Percentiles rank a stretch among this genome's conserved stretches.
Conservation (phyloP, 2,113 vertebrate genomes). For the Psephotus haematonotus region DNA sequence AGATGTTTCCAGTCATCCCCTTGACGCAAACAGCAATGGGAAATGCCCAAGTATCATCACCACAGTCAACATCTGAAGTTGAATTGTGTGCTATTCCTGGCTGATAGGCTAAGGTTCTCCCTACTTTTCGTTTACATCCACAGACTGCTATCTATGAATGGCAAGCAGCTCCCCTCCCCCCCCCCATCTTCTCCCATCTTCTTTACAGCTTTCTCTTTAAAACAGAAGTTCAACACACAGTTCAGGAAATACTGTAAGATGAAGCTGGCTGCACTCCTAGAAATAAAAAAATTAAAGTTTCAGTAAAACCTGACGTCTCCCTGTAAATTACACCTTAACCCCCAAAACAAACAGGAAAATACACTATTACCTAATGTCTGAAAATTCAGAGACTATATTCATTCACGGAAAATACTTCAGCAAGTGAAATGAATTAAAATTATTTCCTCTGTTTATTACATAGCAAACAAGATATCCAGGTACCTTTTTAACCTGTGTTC, state of each 20-base stretch:
- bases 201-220: constrained; percentile 5
- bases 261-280: constrained; percentile 1
- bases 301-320: neutral
- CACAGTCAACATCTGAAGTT: neutral
- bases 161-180: neutral
- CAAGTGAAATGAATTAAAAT: constrained; percentile 4
- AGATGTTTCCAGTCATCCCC: neutral
- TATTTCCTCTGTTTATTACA: neutral
- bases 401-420: constrained; percentile 49
- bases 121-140: neutral
- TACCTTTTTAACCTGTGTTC: neutral
- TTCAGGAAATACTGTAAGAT: neutral
- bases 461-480: neutral
- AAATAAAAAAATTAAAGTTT: neutral
- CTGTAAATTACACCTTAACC: constrained; percentile 20
- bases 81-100: neutral
- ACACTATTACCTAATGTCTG: constrained; percentile 67
- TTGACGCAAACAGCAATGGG: neutral
- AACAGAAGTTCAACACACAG: neutral
- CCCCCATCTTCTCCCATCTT: fast-evolving
- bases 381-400: constrained; percentile 44
- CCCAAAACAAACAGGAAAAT: constrained; percentile 51
- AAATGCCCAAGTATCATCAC: neutral
- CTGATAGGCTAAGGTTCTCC: neutral
- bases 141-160: neutral